phyloP scores from a whole-genome alignment of 2,888 invertebrate genomes.

The Andrena bicolor region DNA sequence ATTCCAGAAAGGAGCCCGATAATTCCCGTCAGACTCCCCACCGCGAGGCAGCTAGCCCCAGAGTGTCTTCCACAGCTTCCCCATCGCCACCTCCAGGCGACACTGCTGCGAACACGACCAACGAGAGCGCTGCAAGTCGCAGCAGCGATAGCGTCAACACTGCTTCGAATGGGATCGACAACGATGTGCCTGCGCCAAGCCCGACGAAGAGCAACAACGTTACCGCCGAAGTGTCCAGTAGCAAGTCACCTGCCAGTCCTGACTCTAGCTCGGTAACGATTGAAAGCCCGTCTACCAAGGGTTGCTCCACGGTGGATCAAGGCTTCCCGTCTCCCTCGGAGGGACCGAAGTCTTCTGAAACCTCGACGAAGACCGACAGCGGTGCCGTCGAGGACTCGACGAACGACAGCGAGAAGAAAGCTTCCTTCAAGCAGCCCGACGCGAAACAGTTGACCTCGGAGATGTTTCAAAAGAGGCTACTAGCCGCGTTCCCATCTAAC shows the following conservation, averaged over 20 bases:
- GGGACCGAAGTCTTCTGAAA: conserved; percentile 36
- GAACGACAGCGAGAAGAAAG: conserved; percentile 43
- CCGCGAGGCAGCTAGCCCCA: conserved; percentile 76
- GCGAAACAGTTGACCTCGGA: conserved; percentile 71
- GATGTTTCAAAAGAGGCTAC: conserved; percentile 72
- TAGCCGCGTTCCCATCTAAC: conserved; percentile 76
- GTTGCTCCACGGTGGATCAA: conserved; percentile 51
- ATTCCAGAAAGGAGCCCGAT: conserved; percentile 45
- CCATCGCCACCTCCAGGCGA: conserved; percentile 76
- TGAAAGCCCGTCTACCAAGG: conserved; percentile 61
- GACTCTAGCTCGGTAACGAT: conserved; percentile 78
- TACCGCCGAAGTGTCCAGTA: conserved; percentile 70
- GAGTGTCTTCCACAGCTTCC: conserved; percentile 79
- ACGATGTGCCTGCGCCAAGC: conserved; percentile 42
- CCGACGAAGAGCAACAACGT: conserved; percentile 41
- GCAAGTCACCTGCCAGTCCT: conserved; percentile 78
- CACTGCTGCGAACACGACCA: conserved; percentile 12
- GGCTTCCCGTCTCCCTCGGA: conserved; percentile 38
- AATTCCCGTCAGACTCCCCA: conserved; percentile 44
- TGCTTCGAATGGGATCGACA: conserved; percentile 39
- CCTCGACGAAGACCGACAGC: conserved; percentile 30
- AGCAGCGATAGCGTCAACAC: conserved; percentile 16
- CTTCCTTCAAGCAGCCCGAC: conserved; percentile 39
- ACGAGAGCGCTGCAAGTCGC: conserved; percentile 14
- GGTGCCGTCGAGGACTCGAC: conserved; percentile 5